Evolutionary conservation across 2,113 vertebrate species (phyloP), one percentile per base, ranked within the genome.

Genomic region (Orycteropus afer): DNA sequence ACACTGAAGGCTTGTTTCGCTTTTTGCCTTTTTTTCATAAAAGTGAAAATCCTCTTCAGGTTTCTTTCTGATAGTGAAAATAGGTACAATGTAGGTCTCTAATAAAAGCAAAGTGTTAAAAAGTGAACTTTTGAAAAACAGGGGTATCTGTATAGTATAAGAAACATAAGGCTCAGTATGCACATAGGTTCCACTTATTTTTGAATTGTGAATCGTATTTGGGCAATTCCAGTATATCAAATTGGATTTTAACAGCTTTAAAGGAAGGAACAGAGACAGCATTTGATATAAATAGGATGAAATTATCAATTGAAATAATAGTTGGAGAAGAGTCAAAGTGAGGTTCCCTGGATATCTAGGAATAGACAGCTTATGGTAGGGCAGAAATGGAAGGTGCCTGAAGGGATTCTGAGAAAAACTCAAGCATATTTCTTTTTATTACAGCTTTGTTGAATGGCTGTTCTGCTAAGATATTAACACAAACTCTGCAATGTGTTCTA

Each of bases 391-490:
- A 86, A 34, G 22, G 17, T 61, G 17, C 93, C 4, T 0, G 1
- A 88, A 61, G 37, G 13, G 15, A 91, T 25, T 76, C 20, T 87
- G 20, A 37, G 57, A 85, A 78, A 45, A 86, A 80, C 18, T 51
- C 2, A 90, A 34, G 90, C 87, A 3, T 51, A 55, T 10, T 57
- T 92, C 15, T 73, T 91, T 78, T 89, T 79, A 86, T n/a, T 45
- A n/a, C 1, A 78, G 18, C 79, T 32, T 89, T 57, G 11, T 9
- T 95, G 69, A 86, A 51, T 14, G 87, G 22, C 45, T 81, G 2
- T 71, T 92, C 45, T 86, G 3, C 18, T 76, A 83, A 95, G 84
- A 94, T 53, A 69, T 29, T 45, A 93, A 73, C 10, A 95, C 8
- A 86, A 61, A 67, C 29, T 17, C 23, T 65, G 7, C 42, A 95